phyloP scores from a whole-genome alignment of 2,113 vertebrate genomes.

The Formicarius rufipectus region DNA sequence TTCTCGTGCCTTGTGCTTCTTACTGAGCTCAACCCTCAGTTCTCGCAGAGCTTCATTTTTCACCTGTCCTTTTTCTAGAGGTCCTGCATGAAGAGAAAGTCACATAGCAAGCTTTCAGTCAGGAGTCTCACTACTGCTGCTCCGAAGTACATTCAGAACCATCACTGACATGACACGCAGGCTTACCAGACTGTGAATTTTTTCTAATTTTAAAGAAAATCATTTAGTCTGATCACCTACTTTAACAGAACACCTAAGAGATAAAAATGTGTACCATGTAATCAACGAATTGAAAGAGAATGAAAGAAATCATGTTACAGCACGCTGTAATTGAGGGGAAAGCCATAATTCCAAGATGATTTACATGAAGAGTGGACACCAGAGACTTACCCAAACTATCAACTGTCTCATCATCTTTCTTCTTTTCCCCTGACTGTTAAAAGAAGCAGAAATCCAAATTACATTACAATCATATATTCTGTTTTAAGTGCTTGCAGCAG shows the following conservation, averaged over 20 bases:
- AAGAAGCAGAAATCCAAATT: constrained; percentile 9
- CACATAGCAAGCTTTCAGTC: neutral
- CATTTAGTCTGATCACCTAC: neutral
- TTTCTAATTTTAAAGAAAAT: neutral
- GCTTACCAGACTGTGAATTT: neutral
- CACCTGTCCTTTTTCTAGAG: constrained; percentile 96
- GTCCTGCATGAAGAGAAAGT: constrained; percentile 76
- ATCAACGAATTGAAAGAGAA: neutral
- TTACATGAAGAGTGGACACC: neutral
- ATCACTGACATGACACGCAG: neutral
- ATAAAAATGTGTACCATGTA: neutral
- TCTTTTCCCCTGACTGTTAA: constrained; percentile 95
- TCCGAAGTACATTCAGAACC: neutral
- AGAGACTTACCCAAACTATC: constrained; percentile 92
- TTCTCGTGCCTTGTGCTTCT: constrained; percentile 91
- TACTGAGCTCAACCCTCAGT: constrained; percentile 94
- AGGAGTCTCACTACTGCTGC: neutral
- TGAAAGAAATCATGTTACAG: neutral
- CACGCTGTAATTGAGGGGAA: neutral
- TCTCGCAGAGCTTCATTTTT: constrained; percentile 95
- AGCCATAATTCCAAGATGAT: neutral
- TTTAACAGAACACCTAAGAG: neutral
- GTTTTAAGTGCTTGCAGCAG: neutral
- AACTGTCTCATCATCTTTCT: constrained; percentile 97
- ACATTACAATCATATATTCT: neutral